Evolutionary conservation across 2,888 invertebrate species (phyloP), one percentile per base, ranked within the genome.

Genomic region (Mamestra brassicae): DNA sequence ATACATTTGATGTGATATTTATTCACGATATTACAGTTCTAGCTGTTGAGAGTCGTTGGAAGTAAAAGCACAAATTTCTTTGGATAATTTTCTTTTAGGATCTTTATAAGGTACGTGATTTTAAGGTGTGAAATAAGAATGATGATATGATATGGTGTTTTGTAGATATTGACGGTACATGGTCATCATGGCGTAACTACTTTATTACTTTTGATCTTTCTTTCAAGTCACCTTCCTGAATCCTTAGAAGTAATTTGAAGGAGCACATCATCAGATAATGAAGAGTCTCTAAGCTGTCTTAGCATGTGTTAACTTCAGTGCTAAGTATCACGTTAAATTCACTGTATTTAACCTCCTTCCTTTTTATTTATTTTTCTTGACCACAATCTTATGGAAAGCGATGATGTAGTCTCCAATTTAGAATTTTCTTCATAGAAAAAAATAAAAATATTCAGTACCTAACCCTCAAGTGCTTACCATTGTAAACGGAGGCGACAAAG

Each of bases 401-500:
- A 26, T 26, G 26, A 26, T 26, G 26, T 26, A 26, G 26, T 26
- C 13, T 4, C 47, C 47, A 7, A 52, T 17, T 52, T 17, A 1
- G 7, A 17, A 17, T 52, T 78, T 3, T n/a, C 45, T 34, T 42
- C n/a, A 17, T 47, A 54, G 11, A n/a, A 7, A 10, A 50, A 42
- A 50, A 54, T 45, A 50, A n/a, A 4, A 52, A 52, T 52, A 52
- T 8, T 4, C 2, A 52, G 17, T 52, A 52, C 42, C 17, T n/a
- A 36, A 34, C 15, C 1, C 38, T 60, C 15, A 42, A 72, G 42
- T 55, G 54, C 61, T 26, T 86, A 97, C 97, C 97, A 93, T 97
- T 97, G 89, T 96, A 97, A 81, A 97, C 96, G 13, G 97, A 97
- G 60, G 97, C 97, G 78, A 97, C 96, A 90, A 94, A 97, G 88